Evolutionary conservation across 1,140 invertebrate species (phyloP), one percentile per base, ranked within the genome.

Genomic region (Tetramorium simillimum): DNA sequence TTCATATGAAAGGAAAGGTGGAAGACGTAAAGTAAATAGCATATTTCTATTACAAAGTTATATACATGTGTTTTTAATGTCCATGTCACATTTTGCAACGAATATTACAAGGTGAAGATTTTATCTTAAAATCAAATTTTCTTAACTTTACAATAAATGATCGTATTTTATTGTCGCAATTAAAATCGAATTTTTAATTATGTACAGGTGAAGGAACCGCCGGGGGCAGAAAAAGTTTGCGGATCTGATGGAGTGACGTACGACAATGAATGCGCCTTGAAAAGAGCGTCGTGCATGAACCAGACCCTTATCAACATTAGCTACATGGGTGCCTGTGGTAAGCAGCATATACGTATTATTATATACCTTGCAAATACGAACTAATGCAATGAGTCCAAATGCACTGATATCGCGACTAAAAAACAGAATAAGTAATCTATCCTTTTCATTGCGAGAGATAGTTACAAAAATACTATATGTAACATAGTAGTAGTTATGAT

Each of bases 321-420:
- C 43, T 98, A 97, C 93, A 96, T 96, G 94, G 98, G 98, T 72
- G 96, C 97, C 89, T 99, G 98, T 94, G 98, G 98, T 99, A 96
- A 97, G 97, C 95, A 40, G 9, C 53, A 16, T 73, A 37, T 58
- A 2, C 3, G 43, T 46, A 24, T 73, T 46, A 24, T 73, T 70
- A 75, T 14, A 16, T 21, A 12, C 21, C 51, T 60, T 37, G n/a
- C n/a, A 62, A 82, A 28, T 37, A 33, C 16, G 18, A 58, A 3
- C 24, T 82, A 82, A 60, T 21, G 53, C 53, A 24, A 73, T 60
- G 24, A 58, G 37, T 65, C 1, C 16, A 58, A 18, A 28, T 18
- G 21, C 33, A 9, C 16, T 62, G 24, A 53, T 53, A 67, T 3
- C 3, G n/a, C 46, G 3, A 60, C 9, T 10, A 40, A 37, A 24